These are phyloP conservation scores for Ligdia adustata DNA, from an alignment of 2,888 invertebrate species.

Conservation along the genomic window DNA sequence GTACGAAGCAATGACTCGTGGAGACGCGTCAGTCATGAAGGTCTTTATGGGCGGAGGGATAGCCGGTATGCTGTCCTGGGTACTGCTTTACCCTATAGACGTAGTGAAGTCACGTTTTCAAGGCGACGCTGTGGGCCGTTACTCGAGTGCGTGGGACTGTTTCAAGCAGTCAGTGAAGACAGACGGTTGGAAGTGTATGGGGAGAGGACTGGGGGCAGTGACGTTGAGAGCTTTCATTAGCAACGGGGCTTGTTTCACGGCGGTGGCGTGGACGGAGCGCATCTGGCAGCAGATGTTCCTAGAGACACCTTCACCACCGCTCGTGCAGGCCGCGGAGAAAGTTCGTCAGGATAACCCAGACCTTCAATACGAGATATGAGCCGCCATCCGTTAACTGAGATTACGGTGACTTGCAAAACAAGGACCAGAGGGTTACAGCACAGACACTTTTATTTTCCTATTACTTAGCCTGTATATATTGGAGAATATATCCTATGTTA, in stretches of 20 bases:
- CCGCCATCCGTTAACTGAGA: conserved; percentile 16
- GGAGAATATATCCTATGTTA: conserved; percentile 17
- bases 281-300: conserved; percentile 67
- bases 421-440: conserved; percentile 6
- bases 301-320: conserved; percentile 46
- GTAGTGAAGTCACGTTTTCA: conserved; percentile 95
- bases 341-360: conserved; percentile 63
- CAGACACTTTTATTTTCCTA: conserved; percentile 7
- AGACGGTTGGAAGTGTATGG: conserved; percentile 89
- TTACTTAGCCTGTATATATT: conserved; percentile 11
- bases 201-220: conserved; percentile 90
- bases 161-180: conserved; percentile 85
- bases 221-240: conserved; percentile 95
- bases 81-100: conserved; percentile 93
- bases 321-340: conserved; percentile 58
- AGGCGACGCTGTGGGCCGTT: conserved; percentile 86
- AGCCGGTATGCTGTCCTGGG: conserved; percentile 94
- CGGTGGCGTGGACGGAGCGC: conserved; percentile 91
- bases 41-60: conserved; percentile 93
- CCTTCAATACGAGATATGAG: conserved; percentile 57
- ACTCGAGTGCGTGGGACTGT: conserved; percentile 90
- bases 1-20: conserved; percentile 90
- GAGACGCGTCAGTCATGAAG: conserved; percentile 84
- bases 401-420: conserved; percentile 14
- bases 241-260: conserved; percentile 96